Base-by-base conservation (phyloP, 2,113 vertebrate genomes). In the Noctilio leporinus region DNA sequence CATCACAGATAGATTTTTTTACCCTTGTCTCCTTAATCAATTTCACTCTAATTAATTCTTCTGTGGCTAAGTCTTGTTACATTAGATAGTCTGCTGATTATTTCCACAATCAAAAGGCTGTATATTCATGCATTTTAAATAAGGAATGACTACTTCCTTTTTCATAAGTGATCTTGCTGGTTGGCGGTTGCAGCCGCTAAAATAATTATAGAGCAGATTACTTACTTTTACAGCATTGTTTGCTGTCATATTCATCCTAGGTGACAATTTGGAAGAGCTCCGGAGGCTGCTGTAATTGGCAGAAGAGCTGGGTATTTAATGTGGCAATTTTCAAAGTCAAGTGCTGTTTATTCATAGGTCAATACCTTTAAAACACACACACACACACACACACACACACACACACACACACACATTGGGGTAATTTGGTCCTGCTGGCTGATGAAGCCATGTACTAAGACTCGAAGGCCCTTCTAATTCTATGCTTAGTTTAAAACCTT, bases 101-200 rank as follows among this genome's bases (percentile, higher is more conserved):
- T 97, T 98, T 97, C 97, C 97, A 97, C 97, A 98, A 97, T 96
- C 94, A 98, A 98, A 98, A 96, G 83, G 92, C 97, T 97, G 96
- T 94, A 98, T 97, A 98, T 97, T 95, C 97, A 96, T 97, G 97
- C 95, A 97, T 98, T 35, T 47, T 98, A 98, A 98, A 98, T 97
- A 97, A 94, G 83, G 94, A 76, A 77, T 2, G 4, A 72, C 94
- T 92, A 86, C 73, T 85, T 97, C 95, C 96, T 91, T 95, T 95
- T 96, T 94, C 88, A 97, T 97, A 98, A 98, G 96, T 97, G 98
- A 98, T 98, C 97, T 93, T 94, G 90, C 96, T 95, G 93, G 95
- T 86, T 96, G 91, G 97, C 96, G 97, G 94, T 96, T 90, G 97
- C 92, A 93, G 91, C 77, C 70, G 35, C 82, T 97, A 96, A 98